Conservation (phyloP, 1,140 invertebrate species). For the Calosoma granatense region DNA sequence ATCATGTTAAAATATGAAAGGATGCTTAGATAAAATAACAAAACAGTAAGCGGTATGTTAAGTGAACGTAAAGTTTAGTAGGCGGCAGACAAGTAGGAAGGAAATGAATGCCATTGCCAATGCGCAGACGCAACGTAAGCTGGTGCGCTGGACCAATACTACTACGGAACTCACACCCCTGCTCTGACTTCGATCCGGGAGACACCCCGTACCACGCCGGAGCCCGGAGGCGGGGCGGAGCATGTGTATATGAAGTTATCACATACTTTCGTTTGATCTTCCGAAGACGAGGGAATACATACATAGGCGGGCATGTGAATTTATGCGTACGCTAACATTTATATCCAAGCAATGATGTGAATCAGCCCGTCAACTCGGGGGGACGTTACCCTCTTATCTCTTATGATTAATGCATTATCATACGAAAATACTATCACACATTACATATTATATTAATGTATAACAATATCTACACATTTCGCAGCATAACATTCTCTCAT, state of each 20-base stretch:
- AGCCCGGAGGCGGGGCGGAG: not conserved
- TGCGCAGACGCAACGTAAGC: not conserved
- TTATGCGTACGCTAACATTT: not conserved
- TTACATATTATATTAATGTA: too few species aligned
- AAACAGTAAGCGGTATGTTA: not conserved
- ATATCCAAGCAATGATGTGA: not conserved
- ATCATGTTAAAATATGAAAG: conserved; percentile 3
- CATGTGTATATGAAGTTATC: conserved; percentile 9
- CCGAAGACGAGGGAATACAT: not conserved
- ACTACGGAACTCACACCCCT: not conserved
- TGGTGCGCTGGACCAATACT: conserved; percentile 5
- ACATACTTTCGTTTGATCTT: conserved; percentile 8
- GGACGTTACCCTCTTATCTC: too few species aligned
- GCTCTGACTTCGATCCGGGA: conserved; percentile 1
- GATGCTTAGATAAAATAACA: conserved; percentile 2
- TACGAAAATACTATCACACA: too few species aligned
- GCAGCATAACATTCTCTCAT: too few species aligned
- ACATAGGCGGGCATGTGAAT: not conserved
- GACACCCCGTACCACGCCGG: not conserved
- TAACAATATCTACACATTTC: too few species aligned
- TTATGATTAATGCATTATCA: too few species aligned
- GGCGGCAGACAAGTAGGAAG: not conserved
- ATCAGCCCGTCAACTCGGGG: not conserved
- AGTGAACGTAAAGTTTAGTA: not conserved
- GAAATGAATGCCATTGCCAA: not conserved